Evolutionary conservation across 2,797 vertebrate genomes (phyloP).

Genomic region (Galagoides demidoff): DNA sequence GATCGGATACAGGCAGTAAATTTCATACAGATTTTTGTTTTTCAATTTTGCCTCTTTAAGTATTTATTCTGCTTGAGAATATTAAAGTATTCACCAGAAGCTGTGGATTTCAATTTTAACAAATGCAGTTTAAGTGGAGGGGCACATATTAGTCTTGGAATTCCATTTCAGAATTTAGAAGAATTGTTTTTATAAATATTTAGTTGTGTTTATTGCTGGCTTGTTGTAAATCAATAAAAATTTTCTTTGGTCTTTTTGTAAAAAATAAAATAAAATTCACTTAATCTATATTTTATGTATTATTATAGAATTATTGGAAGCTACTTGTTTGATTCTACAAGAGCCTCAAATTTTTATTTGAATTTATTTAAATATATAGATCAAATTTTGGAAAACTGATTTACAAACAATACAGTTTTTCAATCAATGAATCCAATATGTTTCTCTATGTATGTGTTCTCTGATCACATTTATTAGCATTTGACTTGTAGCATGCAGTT

Average conservation of each 20-base stretch:
- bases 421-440: not conserved
- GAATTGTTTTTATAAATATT: too few species aligned
- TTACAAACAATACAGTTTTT: not conserved
- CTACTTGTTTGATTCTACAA: not conserved
- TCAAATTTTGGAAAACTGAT: not conserved
- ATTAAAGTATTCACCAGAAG: not conserved
- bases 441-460: not conserved
- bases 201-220: too few species aligned
- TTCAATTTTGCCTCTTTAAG: too few species aligned
- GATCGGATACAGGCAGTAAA: too few species aligned
- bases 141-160: not conserved
- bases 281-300: not conserved
- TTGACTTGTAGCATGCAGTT: not conserved
- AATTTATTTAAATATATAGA: not conserved
- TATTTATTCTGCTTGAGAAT: too few species aligned
- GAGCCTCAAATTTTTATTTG: not conserved
- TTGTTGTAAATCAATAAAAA: too few species aligned
- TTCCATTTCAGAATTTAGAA: conserved; percentile 39
- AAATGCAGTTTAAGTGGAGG: not conserved
- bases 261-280: not conserved
- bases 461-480: not conserved
- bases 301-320: not conserved
- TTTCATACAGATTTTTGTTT: too few species aligned
- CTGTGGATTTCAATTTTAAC: conserved; percentile 46
- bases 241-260: too few species aligned